phyloP scores from a whole-genome alignment of 2,113 vertebrate species.

The Smithornis capensis region DNA sequence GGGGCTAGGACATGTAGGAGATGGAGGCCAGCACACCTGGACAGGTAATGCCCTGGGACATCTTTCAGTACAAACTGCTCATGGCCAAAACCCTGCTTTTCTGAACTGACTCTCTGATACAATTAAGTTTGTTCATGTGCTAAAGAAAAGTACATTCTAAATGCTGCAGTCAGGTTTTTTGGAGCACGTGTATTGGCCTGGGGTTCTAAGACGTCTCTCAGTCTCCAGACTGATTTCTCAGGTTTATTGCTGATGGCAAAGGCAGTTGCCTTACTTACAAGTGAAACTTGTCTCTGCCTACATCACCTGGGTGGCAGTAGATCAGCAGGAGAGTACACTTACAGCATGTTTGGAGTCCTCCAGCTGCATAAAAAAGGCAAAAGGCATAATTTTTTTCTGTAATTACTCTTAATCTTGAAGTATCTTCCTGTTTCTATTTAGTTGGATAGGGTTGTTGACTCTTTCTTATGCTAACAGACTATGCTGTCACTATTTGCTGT shows the following conservation, averaged over 20 bases:
- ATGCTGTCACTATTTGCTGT: accelerated
- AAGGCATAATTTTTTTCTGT: background rate
- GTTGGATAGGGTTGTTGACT: background rate
- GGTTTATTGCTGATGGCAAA: background rate
- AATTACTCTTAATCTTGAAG: background rate
- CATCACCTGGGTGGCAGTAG: background rate
- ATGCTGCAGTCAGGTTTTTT: background rate
- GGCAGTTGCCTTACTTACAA: background rate
- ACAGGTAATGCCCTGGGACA: background rate
- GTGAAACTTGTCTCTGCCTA: background rate
- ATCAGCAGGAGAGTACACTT: background rate
- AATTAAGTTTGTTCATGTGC: background rate
- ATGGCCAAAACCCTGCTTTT: background rate
- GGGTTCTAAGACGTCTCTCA: background rate
- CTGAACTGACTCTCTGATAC: background rate
- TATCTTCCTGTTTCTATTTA: background rate
- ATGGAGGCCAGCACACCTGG: background rate
- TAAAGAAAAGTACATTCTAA: background rate
- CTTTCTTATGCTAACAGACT: background rate
- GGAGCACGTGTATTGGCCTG: background rate
- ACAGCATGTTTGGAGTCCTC: background rate
- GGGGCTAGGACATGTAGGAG: accelerated
- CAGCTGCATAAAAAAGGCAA: background rate
- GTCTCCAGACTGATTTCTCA: background rate
- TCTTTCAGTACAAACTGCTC: background rate